A percentile compares a stretch with the other conserved stretches of the same genome.
Conservation (phyloP, 2,888 invertebrate species). For the Biston betularia region DNA sequence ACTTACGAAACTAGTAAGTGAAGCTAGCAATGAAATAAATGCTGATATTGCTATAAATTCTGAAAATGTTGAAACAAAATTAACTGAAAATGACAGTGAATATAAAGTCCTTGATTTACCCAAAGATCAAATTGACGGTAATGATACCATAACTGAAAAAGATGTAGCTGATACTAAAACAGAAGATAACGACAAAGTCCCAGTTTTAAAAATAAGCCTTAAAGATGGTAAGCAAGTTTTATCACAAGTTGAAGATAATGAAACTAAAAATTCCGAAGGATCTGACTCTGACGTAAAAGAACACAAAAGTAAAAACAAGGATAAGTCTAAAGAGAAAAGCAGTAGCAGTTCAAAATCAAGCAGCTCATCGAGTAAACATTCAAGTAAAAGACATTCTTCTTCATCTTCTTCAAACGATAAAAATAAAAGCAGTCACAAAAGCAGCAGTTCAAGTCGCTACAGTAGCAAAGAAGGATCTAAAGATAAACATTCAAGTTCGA, state of each 20-base stretch:
- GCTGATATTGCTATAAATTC: constrained; percentile 46
- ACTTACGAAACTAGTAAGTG: constrained; percentile 71
- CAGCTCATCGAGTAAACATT: constrained; percentile 67
- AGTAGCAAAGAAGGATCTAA: constrained; percentile 70
- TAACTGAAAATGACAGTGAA: constrained; percentile 38
- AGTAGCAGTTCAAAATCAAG: constrained; percentile 57
- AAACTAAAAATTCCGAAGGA: constrained; percentile 63
- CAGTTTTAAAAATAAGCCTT: constrained; percentile 87
- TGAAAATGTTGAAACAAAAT: constrained; percentile 46
- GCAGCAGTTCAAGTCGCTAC: constrained; percentile 71
- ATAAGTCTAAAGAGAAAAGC: constrained; percentile 80
- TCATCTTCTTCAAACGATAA: constrained; percentile 71
- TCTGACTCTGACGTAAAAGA: constrained; percentile 70
- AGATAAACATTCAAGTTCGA: constrained; percentile 65
- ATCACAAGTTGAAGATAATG: constrained; percentile 84
- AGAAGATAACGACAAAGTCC: constrained; percentile 52
- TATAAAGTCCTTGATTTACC: constrained; percentile 32
- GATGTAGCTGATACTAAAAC: constrained; percentile 42
- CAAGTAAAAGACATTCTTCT: constrained; percentile 69
- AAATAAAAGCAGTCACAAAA: constrained; percentile 66
- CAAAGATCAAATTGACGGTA: constrained; percentile 24
- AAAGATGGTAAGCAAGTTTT: constrained; percentile 91
- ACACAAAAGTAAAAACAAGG: constrained; percentile 72
- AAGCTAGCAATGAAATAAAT: constrained; percentile 59
- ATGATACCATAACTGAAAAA: constrained; percentile 36